These are phyloP conservation scores for Myrmecophaga tridactyla DNA, from an alignment of 2,113 vertebrate genomes.

Conservation along the genomic window DNA sequence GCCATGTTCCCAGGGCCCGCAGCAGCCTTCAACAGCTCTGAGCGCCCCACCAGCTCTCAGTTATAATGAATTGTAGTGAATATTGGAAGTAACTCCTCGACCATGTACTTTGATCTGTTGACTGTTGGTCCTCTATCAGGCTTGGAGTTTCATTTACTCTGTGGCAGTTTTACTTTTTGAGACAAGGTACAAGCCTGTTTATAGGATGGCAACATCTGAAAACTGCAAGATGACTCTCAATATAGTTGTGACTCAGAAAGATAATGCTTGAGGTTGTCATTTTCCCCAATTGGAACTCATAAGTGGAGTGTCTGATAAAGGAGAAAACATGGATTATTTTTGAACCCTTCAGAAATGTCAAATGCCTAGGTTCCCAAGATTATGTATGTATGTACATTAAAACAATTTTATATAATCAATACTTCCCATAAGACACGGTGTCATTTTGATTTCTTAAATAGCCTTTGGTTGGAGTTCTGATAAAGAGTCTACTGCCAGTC, in stretches of 20 bases:
- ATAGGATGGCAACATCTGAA: neutral
- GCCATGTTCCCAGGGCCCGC: fast-evolving
- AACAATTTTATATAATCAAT: neutral
- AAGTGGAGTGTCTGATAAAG: neutral
- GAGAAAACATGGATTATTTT: neutral
- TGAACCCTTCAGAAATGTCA: neutral
- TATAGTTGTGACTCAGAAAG: neutral
- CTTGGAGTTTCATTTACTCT: neutral
- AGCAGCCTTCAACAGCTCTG: too few species aligned
- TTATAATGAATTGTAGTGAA: fast-evolving
- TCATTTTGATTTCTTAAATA: neutral
- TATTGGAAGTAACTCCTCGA: neutral
- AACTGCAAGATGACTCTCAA: neutral
- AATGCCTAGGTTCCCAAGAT: too few species aligned
- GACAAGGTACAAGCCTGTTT: neutral
- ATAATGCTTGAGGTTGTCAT: neutral
- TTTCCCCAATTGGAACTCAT: fast-evolving
- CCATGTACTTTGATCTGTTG: fast-evolving
- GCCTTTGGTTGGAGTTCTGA: too few species aligned
- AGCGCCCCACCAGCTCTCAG: neutral
- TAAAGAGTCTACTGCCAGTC: fast-evolving
- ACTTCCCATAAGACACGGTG: neutral
- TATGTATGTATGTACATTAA: fast-evolving
- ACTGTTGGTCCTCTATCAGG: fast-evolving
- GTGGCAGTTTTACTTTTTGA: neutral